Conservation (phyloP, 2,797 vertebrate species). For the Syngnathus rostellatus region DNA sequence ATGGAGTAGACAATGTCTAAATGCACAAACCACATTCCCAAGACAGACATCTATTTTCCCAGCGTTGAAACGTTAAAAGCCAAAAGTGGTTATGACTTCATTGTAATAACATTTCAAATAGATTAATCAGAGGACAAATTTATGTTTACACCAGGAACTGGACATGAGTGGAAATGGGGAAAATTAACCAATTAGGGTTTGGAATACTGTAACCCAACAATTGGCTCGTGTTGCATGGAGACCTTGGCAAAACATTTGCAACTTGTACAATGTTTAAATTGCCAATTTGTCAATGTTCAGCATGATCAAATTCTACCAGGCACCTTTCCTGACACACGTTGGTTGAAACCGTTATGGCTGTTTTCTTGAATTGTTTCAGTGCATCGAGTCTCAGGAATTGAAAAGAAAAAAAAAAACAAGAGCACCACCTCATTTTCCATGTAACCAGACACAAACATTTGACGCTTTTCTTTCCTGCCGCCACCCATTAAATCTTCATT, state of each 20-base stretch:
- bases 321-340: not conserved
- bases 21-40: slow-evolving; percentile 6
- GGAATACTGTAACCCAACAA: not conserved
- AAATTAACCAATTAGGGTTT: not conserved
- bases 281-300: not conserved
- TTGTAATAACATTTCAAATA: not conserved
- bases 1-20: not conserved
- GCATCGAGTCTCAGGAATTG: slow-evolving; percentile 4
- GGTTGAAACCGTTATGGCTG: not conserved
- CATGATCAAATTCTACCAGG: not conserved
- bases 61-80: not conserved
- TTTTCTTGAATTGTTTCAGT: slow-evolving; percentile 11
- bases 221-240: not conserved
- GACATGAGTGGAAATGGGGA: not conserved
- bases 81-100: not conserved
- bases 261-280: not conserved
- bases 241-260: not conserved
- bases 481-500: slow-evolving; percentile 27
- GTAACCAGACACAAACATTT: slow-evolving; percentile 20
- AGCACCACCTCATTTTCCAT: not conserved
- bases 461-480: slow-evolving; percentile 8
- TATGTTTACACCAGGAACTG: not conserved
- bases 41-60: not conserved
- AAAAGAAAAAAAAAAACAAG: slow-evolving; percentile 1
- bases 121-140: not conserved